phyloP scores from a whole-genome alignment of 2,888 invertebrate species.

The Cephus runcator region DNA sequence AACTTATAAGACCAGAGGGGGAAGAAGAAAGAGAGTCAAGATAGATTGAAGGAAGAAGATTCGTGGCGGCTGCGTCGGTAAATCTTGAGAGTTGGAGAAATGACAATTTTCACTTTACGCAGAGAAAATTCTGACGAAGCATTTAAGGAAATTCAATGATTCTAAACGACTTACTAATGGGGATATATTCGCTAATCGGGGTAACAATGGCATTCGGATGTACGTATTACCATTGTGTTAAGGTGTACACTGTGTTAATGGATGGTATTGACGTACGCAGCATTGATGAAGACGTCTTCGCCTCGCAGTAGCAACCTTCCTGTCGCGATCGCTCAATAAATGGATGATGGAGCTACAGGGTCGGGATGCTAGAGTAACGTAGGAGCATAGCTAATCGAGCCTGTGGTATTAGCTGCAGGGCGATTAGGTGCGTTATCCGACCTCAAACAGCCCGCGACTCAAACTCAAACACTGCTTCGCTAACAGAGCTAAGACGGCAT shows the following conservation, averaged over 20 bases:
- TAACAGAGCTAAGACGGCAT: constrained; percentile 34
- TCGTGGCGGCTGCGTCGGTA: neutral
- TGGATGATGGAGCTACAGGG: constrained; percentile 24
- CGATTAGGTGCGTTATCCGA: constrained; percentile 46
- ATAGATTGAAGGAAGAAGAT: neutral
- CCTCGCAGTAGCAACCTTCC: neutral
- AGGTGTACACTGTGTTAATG: no score
- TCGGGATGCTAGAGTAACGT: constrained; percentile 23
- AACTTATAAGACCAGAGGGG: neutral
- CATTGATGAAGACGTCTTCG: neutral
- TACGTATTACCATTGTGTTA: no score
- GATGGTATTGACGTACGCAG: no score
- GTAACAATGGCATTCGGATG: no score
- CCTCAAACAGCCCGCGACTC: constrained; percentile 39
- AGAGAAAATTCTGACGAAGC: neutral
- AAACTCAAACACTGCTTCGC: constrained; percentile 26
- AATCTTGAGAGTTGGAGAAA: neutral
- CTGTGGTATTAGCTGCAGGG: constrained; percentile 37
- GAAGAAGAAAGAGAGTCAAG: neutral
- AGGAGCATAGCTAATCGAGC: constrained; percentile 37
- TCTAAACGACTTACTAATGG: no score
- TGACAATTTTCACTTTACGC: neutral
- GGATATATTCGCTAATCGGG: no score
- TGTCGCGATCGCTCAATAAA: constrained; percentile 34
- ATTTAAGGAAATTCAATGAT: no score